phyloP scores from a whole-genome alignment of 2,113 vertebrate genomes.

The Arvicanthis niloticus region DNA sequence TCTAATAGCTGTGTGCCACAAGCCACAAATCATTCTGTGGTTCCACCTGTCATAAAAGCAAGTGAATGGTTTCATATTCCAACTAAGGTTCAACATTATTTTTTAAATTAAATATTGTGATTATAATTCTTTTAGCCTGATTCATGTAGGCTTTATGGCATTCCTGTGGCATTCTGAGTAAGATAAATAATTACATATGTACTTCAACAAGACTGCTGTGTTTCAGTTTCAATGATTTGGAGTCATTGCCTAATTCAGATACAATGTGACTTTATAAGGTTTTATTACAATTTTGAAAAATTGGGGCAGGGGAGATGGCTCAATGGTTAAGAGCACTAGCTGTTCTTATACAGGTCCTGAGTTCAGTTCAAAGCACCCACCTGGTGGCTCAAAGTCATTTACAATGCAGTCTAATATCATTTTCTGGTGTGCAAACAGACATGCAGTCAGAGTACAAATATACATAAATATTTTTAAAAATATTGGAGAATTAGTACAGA shows the following conservation, averaged over 20 bases:
- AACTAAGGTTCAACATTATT: conserved; percentile 75
- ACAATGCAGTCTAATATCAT: neutral
- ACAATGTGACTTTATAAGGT: neutral
- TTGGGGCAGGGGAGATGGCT: neutral
- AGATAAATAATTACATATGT: conserved; percentile 64
- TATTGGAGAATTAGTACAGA: neutral
- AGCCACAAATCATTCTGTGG: conserved; percentile 69
- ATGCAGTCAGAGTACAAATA: neutral
- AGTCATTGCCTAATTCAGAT: conserved; percentile 63
- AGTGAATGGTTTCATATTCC: conserved; percentile 76
- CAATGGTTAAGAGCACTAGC: neutral
- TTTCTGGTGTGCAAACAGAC: neutral
- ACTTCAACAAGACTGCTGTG: conserved; percentile 60
- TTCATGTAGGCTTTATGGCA: conserved; percentile 64
- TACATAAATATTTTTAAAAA: neutral
- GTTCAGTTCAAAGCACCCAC: neutral
- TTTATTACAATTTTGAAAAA: conserved; percentile 10
- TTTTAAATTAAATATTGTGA: conserved; percentile 75
- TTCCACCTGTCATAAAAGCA: conserved; percentile 73
- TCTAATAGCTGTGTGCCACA: conserved; percentile 71
- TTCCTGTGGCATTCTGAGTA: conserved; percentile 65
- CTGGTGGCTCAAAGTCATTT: neutral
- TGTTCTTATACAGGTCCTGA: neutral
- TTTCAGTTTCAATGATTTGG: conserved; percentile 70
- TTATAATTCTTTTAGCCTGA: conserved; percentile 75